Conservation (phyloP, 2,797 vertebrate species). For the Tapirus indicus region DNA sequence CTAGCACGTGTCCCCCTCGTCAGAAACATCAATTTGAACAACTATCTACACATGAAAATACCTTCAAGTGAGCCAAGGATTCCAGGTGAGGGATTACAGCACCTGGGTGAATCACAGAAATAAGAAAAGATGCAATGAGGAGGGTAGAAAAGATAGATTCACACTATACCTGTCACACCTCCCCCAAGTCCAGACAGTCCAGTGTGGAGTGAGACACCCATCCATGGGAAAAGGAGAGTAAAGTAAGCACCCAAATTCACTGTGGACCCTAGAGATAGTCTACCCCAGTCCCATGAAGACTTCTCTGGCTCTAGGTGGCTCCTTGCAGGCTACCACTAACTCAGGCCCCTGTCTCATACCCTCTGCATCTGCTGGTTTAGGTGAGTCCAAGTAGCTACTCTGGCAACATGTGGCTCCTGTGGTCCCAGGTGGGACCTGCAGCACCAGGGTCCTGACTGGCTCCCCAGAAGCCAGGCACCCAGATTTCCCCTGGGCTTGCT, state of each 20-base stretch:
- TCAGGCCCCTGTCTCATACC: no score
- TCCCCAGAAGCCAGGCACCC: neutral
- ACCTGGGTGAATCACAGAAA: neutral
- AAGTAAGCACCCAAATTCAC: neutral
- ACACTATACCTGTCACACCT: neutral
- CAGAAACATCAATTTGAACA: neutral
- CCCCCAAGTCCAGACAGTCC: neutral
- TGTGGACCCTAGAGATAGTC: neutral
- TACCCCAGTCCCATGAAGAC: neutral
- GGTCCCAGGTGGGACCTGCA: neutral
- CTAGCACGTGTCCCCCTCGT: neutral
- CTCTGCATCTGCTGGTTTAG: no score
- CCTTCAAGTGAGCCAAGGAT: neutral
- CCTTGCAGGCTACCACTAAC: no score
- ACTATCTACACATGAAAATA: neutral
- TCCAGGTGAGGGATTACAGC: neutral
- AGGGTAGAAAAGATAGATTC: neutral
- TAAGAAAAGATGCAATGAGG: neutral
- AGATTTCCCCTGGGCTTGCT: neutral
- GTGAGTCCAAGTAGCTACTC: no score
- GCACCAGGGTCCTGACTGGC: no score
- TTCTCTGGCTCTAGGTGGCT: no score
- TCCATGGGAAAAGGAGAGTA: neutral
- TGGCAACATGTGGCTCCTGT: no score
- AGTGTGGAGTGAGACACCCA: neutral